phyloP scores from a whole-genome alignment of 2,888 invertebrate species.

The Sepiola atlantica region DNA sequence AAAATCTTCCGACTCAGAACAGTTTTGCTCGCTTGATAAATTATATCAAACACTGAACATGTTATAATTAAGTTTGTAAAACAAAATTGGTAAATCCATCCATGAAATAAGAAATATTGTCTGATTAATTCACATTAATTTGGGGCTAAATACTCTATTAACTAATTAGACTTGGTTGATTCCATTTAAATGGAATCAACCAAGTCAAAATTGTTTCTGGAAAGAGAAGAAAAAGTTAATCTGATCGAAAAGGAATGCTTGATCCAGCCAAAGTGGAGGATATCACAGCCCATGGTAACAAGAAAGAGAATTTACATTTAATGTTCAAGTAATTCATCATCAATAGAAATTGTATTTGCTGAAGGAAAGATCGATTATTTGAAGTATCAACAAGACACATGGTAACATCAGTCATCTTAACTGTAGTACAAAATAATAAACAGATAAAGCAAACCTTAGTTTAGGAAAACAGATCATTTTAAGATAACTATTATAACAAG shows the following conservation, averaged over 20 bases:
- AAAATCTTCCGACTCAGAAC: background rate
- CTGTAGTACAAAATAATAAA: background rate
- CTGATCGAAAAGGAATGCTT: too few species aligned
- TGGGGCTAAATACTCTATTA: background rate
- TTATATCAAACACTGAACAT: conserved; percentile 18
- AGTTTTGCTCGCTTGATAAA: background rate
- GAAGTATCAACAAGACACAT: background rate
- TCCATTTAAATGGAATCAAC: background rate
- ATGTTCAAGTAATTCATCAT: background rate
- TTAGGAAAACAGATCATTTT: background rate
- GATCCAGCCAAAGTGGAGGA: background rate
- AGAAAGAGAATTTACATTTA: background rate
- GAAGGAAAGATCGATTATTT: background rate
- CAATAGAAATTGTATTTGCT: background rate
- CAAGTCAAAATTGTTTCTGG: background rate
- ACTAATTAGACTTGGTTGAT: background rate
- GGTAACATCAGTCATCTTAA: background rate
- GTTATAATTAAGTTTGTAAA: background rate
- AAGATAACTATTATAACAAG: background rate
- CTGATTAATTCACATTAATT: background rate
- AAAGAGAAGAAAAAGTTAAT: background rate
- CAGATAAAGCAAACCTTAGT: background rate
- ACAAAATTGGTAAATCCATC: background rate
- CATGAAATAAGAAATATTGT: background rate
- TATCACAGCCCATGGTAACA: background rate